Conservation (phyloP, 1,140 invertebrate genomes). For the Philopotamus ludificatus region DNA sequence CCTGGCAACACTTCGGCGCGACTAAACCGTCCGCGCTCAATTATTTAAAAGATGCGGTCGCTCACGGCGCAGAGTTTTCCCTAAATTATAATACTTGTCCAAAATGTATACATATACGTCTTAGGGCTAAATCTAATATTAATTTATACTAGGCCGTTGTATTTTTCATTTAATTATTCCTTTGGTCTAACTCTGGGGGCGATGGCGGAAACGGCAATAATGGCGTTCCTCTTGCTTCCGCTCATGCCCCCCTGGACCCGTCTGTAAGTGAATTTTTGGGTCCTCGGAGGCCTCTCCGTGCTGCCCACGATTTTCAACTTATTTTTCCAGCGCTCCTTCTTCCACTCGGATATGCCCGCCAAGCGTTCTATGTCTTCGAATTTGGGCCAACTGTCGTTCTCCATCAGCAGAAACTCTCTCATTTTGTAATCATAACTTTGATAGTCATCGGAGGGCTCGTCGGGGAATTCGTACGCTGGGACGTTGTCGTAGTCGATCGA, state of each 20-base stretch:
- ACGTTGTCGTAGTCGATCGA: neutral
- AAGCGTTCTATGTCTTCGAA: slow-evolving; percentile 39
- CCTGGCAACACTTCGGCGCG: too few relatives aligned
- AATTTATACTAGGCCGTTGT: too few relatives aligned
- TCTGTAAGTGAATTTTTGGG: slow-evolving; percentile 36
- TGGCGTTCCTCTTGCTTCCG: slow-evolving; percentile 39
- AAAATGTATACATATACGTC: too few relatives aligned
- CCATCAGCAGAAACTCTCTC: slow-evolving; percentile 1
- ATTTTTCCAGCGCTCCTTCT: slow-evolving; percentile 37
- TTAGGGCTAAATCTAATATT: too few relatives aligned
- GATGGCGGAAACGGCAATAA: slow-evolving; percentile 39
- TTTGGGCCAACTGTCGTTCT: slow-evolving; percentile 34
- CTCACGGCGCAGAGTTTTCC: too few relatives aligned
- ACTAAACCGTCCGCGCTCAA: too few relatives aligned
- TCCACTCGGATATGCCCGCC: slow-evolving; percentile 37
- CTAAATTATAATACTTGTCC: too few relatives aligned
- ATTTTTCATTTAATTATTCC: slow-evolving; percentile 29
- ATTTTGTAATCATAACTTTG: slow-evolving; percentile 12
- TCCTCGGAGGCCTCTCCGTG: slow-evolving; percentile 32
- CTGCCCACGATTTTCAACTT: slow-evolving; percentile 1
- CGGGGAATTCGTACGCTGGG: neutral
- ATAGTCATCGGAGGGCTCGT: slow-evolving; percentile 7
- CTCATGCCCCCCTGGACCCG: slow-evolving; percentile 33
- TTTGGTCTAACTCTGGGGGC: slow-evolving; percentile 32
- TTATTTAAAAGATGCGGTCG: too few relatives aligned